phyloP scores from a whole-genome alignment of 1,140 invertebrate species.

The Pogonus chalceus region DNA sequence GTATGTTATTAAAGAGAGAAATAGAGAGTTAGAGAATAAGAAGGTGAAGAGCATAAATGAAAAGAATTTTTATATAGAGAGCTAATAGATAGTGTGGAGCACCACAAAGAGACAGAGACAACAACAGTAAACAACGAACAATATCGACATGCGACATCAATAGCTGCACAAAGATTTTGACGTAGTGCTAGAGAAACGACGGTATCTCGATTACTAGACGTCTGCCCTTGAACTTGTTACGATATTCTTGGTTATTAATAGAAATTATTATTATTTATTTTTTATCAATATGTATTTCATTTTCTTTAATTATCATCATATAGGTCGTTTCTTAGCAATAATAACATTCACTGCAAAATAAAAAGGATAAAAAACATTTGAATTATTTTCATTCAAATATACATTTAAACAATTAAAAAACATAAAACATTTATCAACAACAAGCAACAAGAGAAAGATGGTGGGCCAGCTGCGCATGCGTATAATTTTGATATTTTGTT shows the following conservation, averaged over 20 bases:
- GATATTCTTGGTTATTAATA: background rate
- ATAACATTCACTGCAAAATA: background rate
- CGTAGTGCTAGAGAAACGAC: slow-evolving; percentile 9
- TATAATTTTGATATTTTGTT: no score
- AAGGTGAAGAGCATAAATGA: background rate
- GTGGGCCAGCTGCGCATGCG: no score
- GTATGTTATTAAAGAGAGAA: background rate
- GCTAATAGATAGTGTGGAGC: background rate
- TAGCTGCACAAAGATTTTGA: slow-evolving; percentile 11
- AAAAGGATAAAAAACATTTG: no score
- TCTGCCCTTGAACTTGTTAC: background rate
- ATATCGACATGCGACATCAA: slow-evolving; percentile 27
- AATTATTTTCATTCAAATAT: no score
- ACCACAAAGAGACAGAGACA: slow-evolving; percentile 24
- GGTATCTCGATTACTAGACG: background rate
- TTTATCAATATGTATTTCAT: background rate
- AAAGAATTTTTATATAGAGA: background rate
- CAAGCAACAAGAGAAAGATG: slow-evolving; percentile 2
- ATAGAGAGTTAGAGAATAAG: background rate
- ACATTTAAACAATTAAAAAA: background rate
- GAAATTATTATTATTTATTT: background rate
- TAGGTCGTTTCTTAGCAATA: background rate
- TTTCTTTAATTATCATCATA: background rate
- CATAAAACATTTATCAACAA: background rate
- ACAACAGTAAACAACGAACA: slow-evolving; percentile 30